Evolutionary conservation across 2,797 vertebrate genomes (phyloP).

Genomic region (Ciconia nigra): DNA sequence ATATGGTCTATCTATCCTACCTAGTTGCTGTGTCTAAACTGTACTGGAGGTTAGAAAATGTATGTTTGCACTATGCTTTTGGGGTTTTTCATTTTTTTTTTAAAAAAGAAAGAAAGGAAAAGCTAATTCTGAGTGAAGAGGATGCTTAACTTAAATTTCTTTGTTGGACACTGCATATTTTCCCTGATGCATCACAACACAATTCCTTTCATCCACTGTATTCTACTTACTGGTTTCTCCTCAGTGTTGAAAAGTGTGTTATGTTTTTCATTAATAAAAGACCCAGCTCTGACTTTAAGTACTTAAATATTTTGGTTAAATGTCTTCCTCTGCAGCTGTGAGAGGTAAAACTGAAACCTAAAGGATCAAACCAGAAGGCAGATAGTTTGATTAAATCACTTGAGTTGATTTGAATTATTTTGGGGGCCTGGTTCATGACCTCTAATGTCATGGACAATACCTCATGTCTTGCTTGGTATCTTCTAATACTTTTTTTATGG

Average conservation of each 20-base stretch:
- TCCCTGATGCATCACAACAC: background rate
- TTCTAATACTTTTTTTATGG: background rate
- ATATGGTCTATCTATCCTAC: background rate
- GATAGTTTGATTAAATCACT: conserved; percentile 39
- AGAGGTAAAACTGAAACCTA: conserved; percentile 4
- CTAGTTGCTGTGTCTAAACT: background rate
- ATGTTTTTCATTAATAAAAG: background rate
- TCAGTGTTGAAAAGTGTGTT: background rate
- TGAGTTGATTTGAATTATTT: conserved; percentile 21
- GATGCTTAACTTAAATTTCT: background rate
- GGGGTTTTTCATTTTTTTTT: background rate
- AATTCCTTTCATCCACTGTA: background rate
- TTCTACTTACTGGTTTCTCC: background rate
- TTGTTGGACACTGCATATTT: background rate
- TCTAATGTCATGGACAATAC: background rate
- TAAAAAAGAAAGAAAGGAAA: background rate
- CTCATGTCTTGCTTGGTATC: background rate
- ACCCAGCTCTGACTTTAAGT: background rate
- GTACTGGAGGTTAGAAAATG: background rate
- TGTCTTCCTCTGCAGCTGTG: conserved; percentile 10
- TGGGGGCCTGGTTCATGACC: background rate
- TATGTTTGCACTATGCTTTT: background rate
- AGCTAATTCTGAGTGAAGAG: background rate
- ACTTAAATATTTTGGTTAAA: background rate
- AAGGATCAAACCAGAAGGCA: background rate